Evolutionary conservation across 2,888 invertebrate species (phyloP).

Genomic region (Tetragonisca angustula): DNA sequence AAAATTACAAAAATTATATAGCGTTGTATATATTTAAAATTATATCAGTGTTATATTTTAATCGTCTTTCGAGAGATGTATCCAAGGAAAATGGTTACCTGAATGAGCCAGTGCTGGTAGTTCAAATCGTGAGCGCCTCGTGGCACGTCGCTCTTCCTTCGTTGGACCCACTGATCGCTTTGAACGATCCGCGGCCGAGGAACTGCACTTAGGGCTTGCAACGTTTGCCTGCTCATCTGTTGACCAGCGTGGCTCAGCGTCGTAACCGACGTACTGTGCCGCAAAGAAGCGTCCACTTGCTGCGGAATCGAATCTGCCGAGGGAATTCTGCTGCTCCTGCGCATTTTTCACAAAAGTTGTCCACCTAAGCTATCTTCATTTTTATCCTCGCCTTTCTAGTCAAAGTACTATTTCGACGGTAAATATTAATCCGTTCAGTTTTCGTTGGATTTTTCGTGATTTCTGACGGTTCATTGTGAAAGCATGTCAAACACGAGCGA

Average conservation of each 20-base stretch:
- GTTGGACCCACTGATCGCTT: conserved; percentile 90
- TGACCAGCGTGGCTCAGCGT: conserved; percentile 83
- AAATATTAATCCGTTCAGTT: not conserved
- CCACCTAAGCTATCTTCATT: not conserved
- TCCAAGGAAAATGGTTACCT: conserved; percentile 84
- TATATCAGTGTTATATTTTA: not conserved
- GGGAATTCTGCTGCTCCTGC: conserved; percentile 86
- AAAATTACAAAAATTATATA: not conserved
- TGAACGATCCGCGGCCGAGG: conserved; percentile 91
- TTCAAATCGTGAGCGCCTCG: conserved; percentile 85
- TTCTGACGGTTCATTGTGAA: not conserved
- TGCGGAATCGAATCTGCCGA: conserved; percentile 87
- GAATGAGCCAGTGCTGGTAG: conserved; percentile 96
- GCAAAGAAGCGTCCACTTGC: conserved; percentile 83
- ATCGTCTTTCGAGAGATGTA: not conserved
- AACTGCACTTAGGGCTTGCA: conserved; percentile 90
- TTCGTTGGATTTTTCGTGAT: not conserved
- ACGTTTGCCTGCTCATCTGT: conserved; percentile 89
- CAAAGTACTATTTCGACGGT: not conserved
- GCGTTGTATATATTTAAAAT: too few relatives aligned
- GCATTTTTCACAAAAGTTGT: conserved; percentile 48
- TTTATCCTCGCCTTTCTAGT: not conserved
- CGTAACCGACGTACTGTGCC: conserved; percentile 83
- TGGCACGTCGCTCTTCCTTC: conserved; percentile 85
- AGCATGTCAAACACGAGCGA: not conserved